These are phyloP conservation scores for Balanococcus diminutus DNA, from an alignment of 2,888 invertebrate genomes.

Conservation along the genomic window DNA sequence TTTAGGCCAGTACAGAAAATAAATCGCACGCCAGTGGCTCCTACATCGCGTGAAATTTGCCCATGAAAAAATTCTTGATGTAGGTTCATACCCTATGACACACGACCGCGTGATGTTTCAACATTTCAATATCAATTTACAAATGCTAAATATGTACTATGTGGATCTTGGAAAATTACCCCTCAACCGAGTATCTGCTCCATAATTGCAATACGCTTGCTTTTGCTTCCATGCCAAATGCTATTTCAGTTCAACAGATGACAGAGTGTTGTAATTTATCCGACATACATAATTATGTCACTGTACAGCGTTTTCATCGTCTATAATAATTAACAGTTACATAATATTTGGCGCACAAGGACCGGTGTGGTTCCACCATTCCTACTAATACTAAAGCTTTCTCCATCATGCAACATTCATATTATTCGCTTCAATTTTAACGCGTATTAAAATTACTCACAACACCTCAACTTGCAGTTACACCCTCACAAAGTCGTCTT, in stretches of 20 bases:
- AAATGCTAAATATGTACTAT: background rate
- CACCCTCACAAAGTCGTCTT: background rate
- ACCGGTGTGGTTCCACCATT: background rate
- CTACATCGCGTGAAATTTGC: background rate
- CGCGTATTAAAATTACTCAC: background rate
- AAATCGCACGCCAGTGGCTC: too few relatives aligned
- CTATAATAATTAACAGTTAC: constrained; percentile 23
- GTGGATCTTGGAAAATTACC: constrained; percentile 10
- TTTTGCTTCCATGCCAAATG: background rate
- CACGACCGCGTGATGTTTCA: background rate
- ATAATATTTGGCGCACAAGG: background rate
- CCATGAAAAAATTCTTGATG: background rate
- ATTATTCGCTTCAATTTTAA: background rate
- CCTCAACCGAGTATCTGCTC: background rate
- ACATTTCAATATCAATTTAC: constrained; percentile 17
- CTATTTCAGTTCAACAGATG: constrained; percentile 27
- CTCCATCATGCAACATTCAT: background rate
- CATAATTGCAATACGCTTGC: background rate
- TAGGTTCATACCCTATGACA: background rate
- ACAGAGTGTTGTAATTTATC: background rate
- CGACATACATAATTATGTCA: background rate
- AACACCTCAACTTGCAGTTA: too few relatives aligned
- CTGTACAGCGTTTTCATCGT: background rate
- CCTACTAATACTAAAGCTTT: too few relatives aligned
- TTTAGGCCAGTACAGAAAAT: too few relatives aligned